Evolutionary conservation across 2,797 vertebrate species (phyloP), one percentile per base, ranked within the genome.

Genomic region (Myiotriccus ornatus): DNA sequence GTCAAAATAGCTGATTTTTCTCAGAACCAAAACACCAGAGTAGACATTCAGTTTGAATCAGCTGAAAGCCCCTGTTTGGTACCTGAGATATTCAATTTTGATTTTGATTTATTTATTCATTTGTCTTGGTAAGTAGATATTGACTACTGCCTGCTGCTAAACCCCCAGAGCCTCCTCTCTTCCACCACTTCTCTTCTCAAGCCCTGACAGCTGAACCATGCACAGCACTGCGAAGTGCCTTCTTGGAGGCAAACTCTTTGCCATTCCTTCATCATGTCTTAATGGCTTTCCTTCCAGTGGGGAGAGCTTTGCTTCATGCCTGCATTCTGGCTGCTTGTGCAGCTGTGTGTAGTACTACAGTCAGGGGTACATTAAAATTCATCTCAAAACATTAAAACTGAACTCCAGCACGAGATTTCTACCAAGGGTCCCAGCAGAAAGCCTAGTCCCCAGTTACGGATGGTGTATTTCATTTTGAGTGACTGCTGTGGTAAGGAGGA

Each of bases 21-120:
- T 56, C 59, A 60, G 80, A 84, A 73, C 25, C 32, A 22, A 59
- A 90, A 4, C 43, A 35, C 43, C 37, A 37, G 53, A 86, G 46
- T 16, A 86, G 69, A 65, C 12, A 35, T 74, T 85, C 34, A 30
- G 18, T 63, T 75, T 69, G 79, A 75, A 70, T 82, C 59, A 79
- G 47, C 57, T 76, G 69, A 71, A 88, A 75, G n/a, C 9, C 43
- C 13, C 32, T 44, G 50, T 37, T 88, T 86, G 77, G 53, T 74
- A 75, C 78, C 53, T 52, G 67, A 73, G 24, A 53, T 77, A 64
- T 18, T 90, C 87, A 56, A 53, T 76, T 91, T 86, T 71, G 59
- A 56, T 90, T 95, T 90, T 77, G 24, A 11, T 87, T 77, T 89
- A 68, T 86, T 76, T 81, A 63, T 92, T 79, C 2, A 44, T 91